Conservation (phyloP, 2,113 vertebrate species). For the Tursiops truncatus region DNA sequence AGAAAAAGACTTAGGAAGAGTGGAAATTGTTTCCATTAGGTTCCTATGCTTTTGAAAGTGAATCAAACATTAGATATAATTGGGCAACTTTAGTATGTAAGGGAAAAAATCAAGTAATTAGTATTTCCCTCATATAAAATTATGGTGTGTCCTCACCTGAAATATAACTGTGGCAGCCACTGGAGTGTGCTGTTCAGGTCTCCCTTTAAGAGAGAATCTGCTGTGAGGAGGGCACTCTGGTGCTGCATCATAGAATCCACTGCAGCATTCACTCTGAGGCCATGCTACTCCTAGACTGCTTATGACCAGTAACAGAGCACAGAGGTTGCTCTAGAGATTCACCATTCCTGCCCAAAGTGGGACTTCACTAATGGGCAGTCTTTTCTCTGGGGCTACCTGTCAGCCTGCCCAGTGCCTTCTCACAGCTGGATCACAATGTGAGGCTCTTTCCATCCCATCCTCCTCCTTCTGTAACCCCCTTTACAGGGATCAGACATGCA, state of each 20-base stretch:
- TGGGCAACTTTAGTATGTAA: background rate
- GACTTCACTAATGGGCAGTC: background rate
- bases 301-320: background rate
- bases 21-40: background rate
- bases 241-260: background rate
- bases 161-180: background rate
- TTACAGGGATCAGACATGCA: rapidly evolving
- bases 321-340: background rate
- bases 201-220: background rate
- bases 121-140: background rate
- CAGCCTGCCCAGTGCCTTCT: background rate
- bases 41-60: background rate
- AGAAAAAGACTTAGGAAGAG: background rate
- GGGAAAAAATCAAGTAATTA: background rate
- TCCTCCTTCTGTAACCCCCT: background rate
- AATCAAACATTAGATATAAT: background rate
- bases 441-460: background rate
- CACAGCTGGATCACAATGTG: background rate
- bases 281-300: background rate
- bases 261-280: background rate
- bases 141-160: background rate
- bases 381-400: background rate
- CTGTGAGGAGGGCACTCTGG: background rate
- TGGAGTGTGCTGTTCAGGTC: background rate
- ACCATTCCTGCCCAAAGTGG: background rate